Evolutionary conservation across 2,113 vertebrate species (phyloP).

Genomic region (Macheiramphus alcinus): DNA sequence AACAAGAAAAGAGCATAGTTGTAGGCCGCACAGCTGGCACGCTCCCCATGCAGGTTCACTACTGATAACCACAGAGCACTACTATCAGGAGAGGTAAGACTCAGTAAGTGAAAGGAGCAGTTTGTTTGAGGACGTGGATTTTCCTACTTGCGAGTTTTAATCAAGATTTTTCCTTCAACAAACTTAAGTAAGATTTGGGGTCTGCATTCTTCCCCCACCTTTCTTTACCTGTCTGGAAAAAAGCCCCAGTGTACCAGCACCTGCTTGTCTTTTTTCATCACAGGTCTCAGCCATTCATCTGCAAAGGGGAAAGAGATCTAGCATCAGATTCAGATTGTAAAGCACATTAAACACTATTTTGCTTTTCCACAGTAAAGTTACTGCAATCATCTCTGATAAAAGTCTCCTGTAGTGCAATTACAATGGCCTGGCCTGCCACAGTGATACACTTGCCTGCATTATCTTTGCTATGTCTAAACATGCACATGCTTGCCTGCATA

Average conservation of each 20-base stretch:
- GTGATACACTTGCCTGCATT: too few species aligned
- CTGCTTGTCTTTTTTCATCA: constrained; percentile 95
- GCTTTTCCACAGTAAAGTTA: not conserved
- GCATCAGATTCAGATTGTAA: not conserved
- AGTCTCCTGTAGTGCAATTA: too few species aligned
- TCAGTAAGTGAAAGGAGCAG: not conserved
- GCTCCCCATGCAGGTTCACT: not conserved
- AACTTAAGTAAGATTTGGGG: not conserved
- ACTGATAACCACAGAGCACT: not conserved
- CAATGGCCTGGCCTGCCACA: not conserved
- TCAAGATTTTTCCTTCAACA: not conserved
- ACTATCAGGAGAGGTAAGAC: not conserved
- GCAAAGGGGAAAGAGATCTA: constrained; percentile 12
- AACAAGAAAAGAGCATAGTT: not conserved
- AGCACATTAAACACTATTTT: not conserved
- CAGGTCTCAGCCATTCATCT: constrained; percentile 97
- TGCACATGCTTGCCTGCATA: not conserved
- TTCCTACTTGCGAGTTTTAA: not conserved
- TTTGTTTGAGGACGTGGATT: not conserved
- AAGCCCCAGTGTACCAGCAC: constrained; percentile 95
- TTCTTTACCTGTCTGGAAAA: constrained; percentile 83
- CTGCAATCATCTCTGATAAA: not conserved
- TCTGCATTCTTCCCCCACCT: not conserved
- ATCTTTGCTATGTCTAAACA: not conserved
- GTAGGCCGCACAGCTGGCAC: not conserved